phyloP scores from a whole-genome alignment of 2,113 vertebrate species.

The Toxostoma redivivum region DNA sequence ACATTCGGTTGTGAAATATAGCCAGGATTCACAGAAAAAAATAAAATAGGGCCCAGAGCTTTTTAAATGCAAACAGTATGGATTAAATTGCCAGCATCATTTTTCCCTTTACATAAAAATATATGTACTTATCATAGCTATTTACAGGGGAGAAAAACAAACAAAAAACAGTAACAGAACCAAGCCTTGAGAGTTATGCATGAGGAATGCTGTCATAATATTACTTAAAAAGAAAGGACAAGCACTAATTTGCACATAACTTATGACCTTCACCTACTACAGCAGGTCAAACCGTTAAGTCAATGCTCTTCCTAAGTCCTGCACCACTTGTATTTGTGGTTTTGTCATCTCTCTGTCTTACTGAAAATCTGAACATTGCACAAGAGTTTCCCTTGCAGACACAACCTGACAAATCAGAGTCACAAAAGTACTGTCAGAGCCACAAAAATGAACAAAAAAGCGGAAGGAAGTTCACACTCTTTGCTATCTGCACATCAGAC shows the following conservation, averaged over 20 bases:
- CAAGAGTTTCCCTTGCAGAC: background rate
- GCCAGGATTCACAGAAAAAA: background rate
- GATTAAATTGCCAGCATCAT: background rate
- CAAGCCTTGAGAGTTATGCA: background rate
- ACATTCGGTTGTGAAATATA: background rate
- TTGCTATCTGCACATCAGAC: background rate
- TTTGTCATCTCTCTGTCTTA: background rate
- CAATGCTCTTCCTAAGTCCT: background rate
- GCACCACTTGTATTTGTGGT: background rate
- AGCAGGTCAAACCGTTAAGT: background rate
- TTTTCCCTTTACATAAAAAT: background rate
- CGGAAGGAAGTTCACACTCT: background rate
- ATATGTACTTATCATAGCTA: background rate
- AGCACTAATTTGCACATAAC: background rate
- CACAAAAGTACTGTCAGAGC: background rate
- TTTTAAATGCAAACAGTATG: background rate
- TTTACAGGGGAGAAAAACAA: background rate
- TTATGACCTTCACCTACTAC: background rate
- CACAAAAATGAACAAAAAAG: background rate
- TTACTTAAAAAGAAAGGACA: background rate
- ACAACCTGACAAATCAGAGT: background rate
- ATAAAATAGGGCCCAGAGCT: background rate
- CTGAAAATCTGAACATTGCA: background rate
- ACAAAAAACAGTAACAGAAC: background rate
- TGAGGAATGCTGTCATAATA: background rate